Conservation (phyloP, 2,113 vertebrate genomes). For the Regulus satrapa region DNA sequence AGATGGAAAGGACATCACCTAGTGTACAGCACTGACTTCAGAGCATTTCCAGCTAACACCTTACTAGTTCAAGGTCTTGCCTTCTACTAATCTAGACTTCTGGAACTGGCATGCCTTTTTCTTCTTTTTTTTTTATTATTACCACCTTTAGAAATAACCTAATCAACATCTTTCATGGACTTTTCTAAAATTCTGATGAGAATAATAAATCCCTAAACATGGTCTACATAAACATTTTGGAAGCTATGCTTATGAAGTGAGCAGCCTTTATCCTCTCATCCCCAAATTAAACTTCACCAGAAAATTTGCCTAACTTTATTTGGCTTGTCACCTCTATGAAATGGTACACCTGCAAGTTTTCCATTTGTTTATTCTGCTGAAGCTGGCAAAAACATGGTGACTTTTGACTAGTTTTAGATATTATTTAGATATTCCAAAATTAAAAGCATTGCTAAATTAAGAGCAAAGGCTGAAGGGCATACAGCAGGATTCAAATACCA, state of each 20-base stretch:
- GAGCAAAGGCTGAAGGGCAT: background rate
- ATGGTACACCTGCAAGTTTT: background rate
- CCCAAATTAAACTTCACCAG: background rate
- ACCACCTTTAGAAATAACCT: background rate
- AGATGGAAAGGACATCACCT: background rate
- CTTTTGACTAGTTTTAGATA: background rate
- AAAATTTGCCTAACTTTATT: slow-evolving; percentile 5
- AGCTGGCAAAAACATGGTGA: background rate
- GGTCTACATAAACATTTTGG: background rate
- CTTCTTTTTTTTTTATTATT: background rate
- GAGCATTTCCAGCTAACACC: background rate
- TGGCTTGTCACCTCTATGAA: background rate
- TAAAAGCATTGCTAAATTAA: slow-evolving; percentile 16
- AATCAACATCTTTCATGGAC: background rate
- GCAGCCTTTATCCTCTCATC: background rate
- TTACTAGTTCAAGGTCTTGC: background rate
- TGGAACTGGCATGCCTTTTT: background rate
- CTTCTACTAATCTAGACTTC: background rate
- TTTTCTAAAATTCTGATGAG: background rate
- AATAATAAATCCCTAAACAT: background rate
- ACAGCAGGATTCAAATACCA: background rate
- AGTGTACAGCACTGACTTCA: background rate
- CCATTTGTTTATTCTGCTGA: background rate
- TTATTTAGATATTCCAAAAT: slow-evolving; percentile 5
- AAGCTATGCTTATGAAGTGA: background rate